Percentiles rank a stretch among this genome's conserved stretches.
phyloP scores from a whole-genome alignment of 1,140 invertebrate species.

The Cherax quadricarinatus region DNA sequence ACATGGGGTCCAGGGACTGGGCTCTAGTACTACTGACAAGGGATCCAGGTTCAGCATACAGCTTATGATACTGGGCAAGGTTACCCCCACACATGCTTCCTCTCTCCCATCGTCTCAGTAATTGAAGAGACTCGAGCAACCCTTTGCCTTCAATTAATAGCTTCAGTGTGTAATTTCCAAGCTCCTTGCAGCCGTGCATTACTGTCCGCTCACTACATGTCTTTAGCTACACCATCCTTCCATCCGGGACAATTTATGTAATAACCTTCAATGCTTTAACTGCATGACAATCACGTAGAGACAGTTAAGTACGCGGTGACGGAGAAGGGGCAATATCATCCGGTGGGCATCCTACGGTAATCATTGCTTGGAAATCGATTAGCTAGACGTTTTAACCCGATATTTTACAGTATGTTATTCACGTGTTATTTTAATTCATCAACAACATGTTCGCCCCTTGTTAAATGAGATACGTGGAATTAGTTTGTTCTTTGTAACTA shows the following conservation, averaged over 20 bases:
- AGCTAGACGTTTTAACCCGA: not conserved
- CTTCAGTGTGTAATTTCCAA: not conserved
- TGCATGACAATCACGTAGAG: not conserved
- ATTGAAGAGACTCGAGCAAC: not conserved
- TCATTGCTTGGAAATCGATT: conserved; percentile 3
- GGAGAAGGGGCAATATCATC: not conserved
- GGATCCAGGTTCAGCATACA: too few species aligned
- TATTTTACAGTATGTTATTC: not conserved
- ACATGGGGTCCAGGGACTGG: too few species aligned
- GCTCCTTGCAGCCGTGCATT: not conserved
- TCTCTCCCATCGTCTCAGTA: not conserved
- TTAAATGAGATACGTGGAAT: too few species aligned
- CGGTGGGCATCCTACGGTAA: not conserved
- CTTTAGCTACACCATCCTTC: not conserved
- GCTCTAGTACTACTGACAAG: too few species aligned
- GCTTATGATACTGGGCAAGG: not conserved
- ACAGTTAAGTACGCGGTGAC: not conserved
- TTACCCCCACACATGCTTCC: not conserved
- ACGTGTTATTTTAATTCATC: not conserved
- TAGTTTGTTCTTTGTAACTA: too few species aligned
- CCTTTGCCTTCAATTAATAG: not conserved
- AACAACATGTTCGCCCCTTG: not conserved
- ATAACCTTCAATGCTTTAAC: conserved; percentile 1
- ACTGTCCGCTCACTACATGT: not conserved
- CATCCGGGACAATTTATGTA: conserved; percentile 11